phyloP scores from a whole-genome alignment of 2,797 vertebrate genomes.

The Tinamus major region DNA sequence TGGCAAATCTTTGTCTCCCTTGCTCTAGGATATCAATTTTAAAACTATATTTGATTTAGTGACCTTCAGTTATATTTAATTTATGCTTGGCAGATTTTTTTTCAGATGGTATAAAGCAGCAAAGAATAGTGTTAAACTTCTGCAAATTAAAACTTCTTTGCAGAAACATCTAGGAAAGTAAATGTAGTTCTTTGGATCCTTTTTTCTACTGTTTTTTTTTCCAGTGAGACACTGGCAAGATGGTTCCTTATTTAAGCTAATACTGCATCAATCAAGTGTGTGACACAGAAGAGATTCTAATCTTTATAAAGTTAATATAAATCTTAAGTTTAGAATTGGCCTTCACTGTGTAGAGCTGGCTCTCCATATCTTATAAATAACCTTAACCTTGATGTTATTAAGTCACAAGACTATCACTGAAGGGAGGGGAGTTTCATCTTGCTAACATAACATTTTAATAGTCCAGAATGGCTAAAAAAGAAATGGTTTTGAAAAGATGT shows the following conservation, averaged over 20 bases:
- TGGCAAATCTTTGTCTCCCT: not conserved
- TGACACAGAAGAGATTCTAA: not conserved
- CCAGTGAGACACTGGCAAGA: not conserved
- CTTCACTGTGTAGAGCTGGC: not conserved
- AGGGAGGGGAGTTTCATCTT: not conserved
- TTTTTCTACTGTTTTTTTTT: not conserved
- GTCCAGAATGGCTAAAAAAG: not conserved
- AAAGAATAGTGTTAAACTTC: not conserved
- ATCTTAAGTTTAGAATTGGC: not conserved
- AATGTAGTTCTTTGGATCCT: not conserved
- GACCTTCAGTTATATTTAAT: constrained; percentile 24
- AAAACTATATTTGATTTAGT: not conserved
- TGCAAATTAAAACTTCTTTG: not conserved
- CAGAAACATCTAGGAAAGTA: not conserved
- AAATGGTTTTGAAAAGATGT: not conserved
- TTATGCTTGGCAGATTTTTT: constrained; percentile 16
- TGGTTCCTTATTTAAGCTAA: not conserved
- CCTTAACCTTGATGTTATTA: not conserved
- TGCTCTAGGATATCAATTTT: constrained; percentile 6
- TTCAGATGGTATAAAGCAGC: not conserved
- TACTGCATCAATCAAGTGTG: not conserved
- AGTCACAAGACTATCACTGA: not conserved
- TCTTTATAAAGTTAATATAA: not conserved
- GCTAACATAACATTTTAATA: not conserved
- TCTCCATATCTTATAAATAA: not conserved